Evolutionary conservation across 2,797 vertebrate genomes (phyloP).

Genomic region (Lateolabrax maculatus): DNA sequence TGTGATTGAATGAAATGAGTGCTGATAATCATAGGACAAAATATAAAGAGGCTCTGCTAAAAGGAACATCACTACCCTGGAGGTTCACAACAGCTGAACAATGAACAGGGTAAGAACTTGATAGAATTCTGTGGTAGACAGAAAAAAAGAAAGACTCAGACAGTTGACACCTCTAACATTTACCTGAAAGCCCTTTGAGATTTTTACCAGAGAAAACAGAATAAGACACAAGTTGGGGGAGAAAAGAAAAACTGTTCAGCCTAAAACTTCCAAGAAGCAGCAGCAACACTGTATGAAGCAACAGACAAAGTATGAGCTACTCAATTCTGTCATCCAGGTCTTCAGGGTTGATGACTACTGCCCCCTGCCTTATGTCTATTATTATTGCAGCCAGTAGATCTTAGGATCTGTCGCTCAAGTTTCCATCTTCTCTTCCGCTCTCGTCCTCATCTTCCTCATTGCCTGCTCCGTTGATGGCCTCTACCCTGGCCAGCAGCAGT

Average conservation of each 20-base stretch:
- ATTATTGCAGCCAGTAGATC: conserved; percentile 55
- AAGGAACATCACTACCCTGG: conserved; percentile 70
- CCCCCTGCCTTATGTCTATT: conserved; percentile 67
- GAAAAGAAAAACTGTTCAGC: conserved; percentile 15
- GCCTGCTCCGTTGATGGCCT: conserved; percentile 70
- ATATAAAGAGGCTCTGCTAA: conserved; percentile 49
- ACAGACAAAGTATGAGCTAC: conserved; percentile 12
- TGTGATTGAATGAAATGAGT: conserved; percentile 62
- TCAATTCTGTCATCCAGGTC: conserved; percentile 14
- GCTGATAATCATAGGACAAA: conserved; percentile 78
- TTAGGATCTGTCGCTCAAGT: conserved; percentile 56
- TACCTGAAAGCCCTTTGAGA: conserved; percentile 14
- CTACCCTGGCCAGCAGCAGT: conserved; percentile 82
- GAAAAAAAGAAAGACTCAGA: neutral
- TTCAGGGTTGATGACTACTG: conserved; percentile 66
- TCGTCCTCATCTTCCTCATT: conserved; percentile 48
- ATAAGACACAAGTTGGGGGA: conserved; percentile 15
- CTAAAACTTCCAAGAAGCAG: conserved; percentile 45
- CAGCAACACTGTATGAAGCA: conserved; percentile 13
- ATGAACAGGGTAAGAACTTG: conserved; percentile 48
- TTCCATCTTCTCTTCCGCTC: conserved; percentile 66
- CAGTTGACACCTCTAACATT: conserved; percentile 30
- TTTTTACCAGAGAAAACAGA: conserved; percentile 24
- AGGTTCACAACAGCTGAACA: conserved; percentile 68
- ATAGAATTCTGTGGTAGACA: conserved; percentile 4